Conservation (phyloP, 2,113 vertebrate genomes). For the Oxyruncus cristatus region DNA sequence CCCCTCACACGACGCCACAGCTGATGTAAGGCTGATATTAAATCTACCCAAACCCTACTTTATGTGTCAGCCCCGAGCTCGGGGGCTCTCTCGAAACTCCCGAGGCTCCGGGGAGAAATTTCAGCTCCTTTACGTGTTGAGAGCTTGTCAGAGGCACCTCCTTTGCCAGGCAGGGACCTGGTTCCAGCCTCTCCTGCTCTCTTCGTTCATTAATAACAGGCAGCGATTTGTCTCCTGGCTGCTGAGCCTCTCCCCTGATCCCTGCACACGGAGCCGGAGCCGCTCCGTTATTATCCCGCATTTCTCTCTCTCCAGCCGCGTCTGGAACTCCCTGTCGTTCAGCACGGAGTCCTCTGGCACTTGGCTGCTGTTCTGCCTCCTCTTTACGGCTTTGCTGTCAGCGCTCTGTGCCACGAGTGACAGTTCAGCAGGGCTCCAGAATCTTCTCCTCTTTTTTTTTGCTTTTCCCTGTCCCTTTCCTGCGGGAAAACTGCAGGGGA, state of each 20-base stretch:
- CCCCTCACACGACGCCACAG: background rate
- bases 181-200: background rate
- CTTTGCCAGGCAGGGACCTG: background rate
- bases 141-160: background rate
- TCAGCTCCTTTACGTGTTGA: background rate
- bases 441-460: background rate
- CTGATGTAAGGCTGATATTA: background rate
- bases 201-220: background rate
- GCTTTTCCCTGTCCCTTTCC: background rate
- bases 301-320: background rate
- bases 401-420: background rate
- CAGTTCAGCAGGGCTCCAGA: accelerated
- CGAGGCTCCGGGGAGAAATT: background rate
- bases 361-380: background rate
- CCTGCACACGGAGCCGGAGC: background rate
- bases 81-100: background rate
- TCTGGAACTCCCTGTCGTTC: background rate
- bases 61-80: background rate
- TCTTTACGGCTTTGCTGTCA: background rate
- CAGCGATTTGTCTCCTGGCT: background rate
- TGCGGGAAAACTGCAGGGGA: accelerated
- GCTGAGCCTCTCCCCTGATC: background rate
- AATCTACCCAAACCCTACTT: background rate
- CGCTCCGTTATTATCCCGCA: background rate
- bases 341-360: background rate